phyloP scores from a whole-genome alignment of 2,113 vertebrate species.

The Onychostoma macrolepis region DNA sequence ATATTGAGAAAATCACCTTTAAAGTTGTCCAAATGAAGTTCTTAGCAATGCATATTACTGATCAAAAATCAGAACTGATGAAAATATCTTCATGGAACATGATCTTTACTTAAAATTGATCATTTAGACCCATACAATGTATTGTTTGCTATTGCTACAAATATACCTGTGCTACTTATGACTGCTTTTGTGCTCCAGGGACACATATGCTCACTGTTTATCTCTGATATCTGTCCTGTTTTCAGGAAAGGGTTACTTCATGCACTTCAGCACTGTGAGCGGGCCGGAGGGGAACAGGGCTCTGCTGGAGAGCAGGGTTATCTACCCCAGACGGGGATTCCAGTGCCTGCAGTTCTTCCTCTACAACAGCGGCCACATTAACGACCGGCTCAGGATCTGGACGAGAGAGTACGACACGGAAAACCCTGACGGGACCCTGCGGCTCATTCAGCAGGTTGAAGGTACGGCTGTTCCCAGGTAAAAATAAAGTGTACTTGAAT shows the following conservation, averaged over 20 bases:
- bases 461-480: conserved; percentile 67
- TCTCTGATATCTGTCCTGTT: not conserved
- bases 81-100: no score
- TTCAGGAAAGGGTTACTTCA: conserved; percentile 88
- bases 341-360: conserved; percentile 94
- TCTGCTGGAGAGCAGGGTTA: conserved; percentile 81
- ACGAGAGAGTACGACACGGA: conserved; percentile 78
- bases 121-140: no score
- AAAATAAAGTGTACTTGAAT: no score
- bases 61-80: no score
- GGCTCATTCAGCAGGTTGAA: conserved; percentile 73
- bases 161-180: no score
- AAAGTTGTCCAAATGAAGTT: no score
- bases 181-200: no score
- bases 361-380: conserved; percentile 78
- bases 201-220: no score
- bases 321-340: conserved; percentile 86
- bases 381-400: conserved; percentile 76
- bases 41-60: no score
- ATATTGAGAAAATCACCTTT: no score
- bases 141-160: no score
- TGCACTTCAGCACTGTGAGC: conserved; percentile 82
- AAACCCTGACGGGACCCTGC: conserved; percentile 72
- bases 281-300: conserved; percentile 69
- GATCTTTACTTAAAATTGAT: no score